Evolutionary conservation across 2,888 invertebrate species (phyloP).

Genomic region (Pristionchus japonicus): DNA sequence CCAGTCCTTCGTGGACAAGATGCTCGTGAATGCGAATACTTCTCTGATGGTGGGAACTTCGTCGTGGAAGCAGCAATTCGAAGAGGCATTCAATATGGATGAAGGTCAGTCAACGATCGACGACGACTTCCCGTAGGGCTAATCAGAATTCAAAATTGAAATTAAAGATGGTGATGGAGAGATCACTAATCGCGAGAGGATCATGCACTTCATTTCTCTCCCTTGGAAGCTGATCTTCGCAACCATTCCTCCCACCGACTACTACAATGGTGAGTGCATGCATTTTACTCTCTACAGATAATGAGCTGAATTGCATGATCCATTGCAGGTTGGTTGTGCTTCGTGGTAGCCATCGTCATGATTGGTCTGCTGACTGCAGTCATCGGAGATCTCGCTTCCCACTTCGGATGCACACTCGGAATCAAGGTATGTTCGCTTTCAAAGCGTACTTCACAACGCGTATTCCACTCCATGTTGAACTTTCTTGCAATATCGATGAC

Average conservation of each 20-base stretch:
- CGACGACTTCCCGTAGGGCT: too few relatives aligned
- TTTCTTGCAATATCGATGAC: background rate
- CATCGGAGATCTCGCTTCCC: conserved; percentile 96
- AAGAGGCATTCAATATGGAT: conserved; percentile 91
- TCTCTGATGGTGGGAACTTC: conserved; percentile 91
- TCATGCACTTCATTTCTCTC: conserved; percentile 93
- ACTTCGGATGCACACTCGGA: conserved; percentile 90
- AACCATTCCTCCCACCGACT: conserved; percentile 96
- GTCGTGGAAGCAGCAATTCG: conserved; percentile 98
- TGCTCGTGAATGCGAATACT: conserved; percentile 94
- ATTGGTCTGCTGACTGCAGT: conserved; percentile 95
- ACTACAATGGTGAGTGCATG: conserved; percentile 65
- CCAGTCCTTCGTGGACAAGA: conserved; percentile 85
- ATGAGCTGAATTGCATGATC: too few relatives aligned
- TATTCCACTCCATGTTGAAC: too few relatives aligned
- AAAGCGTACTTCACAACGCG: too few relatives aligned
- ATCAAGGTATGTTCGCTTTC: conserved; percentile 41
- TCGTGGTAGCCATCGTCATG: conserved; percentile 89
- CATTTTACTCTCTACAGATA: too few relatives aligned
- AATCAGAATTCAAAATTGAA: too few relatives aligned
- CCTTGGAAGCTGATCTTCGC: conserved; percentile 99
- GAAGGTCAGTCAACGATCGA: conserved; percentile 48
- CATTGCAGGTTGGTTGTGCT: conserved; percentile 90
- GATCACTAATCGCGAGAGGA: conserved; percentile 83
- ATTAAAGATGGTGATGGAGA: conserved; percentile 56